These are phyloP conservation scores for Radopholus similis DNA, from an alignment of 1,140 invertebrate species.

Conservation along the genomic window DNA sequence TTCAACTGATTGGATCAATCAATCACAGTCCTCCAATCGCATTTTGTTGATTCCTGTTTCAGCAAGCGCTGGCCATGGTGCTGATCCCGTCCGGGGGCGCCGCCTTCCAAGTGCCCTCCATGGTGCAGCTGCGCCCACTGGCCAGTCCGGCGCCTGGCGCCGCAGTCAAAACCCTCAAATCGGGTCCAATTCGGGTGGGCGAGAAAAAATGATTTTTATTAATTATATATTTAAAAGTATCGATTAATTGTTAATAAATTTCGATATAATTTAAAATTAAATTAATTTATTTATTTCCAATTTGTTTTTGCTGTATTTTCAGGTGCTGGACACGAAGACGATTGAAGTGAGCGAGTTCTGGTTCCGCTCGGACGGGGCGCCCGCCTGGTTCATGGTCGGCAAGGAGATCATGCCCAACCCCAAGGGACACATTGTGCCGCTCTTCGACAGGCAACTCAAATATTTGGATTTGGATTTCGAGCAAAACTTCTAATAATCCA, in stretches of 20 bases:
- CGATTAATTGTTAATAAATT: not conserved
- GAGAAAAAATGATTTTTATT: too few species aligned
- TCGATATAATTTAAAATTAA: not conserved
- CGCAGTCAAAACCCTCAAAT: not conserved
- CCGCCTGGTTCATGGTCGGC: conserved; percentile 57
- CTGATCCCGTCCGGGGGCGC: conserved; percentile 36
- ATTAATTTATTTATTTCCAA: not conserved
- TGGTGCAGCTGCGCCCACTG: conserved; percentile 39
- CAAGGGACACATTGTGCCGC: conserved; percentile 53
- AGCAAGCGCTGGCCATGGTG: conserved; percentile 29
- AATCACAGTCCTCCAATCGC: not conserved
- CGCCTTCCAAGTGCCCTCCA: conserved; percentile 44
- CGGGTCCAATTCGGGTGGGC: conserved; percentile 7
- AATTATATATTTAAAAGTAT: not conserved
- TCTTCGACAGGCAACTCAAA: conserved; percentile 45
- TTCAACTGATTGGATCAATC: not conserved
- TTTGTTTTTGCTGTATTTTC: conserved; percentile 2
- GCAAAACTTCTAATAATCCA: not conserved
- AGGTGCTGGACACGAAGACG: conserved; percentile 56
- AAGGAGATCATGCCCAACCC: conserved; percentile 55
- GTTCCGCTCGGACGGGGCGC: conserved; percentile 36
- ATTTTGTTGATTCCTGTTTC: too few species aligned
- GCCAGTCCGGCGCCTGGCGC: not conserved
- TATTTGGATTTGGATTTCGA: too few species aligned
- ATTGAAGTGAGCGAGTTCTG: conserved; percentile 51